Conservation (phyloP, 2,113 vertebrate species). For the Alosa alosa region DNA sequence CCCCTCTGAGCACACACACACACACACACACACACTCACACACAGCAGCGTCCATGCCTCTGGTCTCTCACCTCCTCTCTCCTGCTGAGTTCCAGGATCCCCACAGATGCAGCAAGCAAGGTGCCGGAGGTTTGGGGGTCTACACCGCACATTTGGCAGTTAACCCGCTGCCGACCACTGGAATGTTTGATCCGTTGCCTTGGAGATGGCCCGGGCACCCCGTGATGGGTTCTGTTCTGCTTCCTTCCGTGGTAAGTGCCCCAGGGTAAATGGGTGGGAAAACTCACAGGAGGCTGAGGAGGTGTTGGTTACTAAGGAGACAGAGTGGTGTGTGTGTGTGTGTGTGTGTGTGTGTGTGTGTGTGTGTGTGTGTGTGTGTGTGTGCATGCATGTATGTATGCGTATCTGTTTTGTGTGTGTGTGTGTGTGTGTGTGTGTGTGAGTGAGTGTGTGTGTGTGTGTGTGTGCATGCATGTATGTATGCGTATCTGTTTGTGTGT, state of each 20-base stretch:
- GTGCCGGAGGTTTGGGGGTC: constrained; percentile 47
- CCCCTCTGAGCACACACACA: not conserved
- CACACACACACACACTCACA: not conserved
- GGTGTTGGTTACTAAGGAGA: constrained; percentile 45
- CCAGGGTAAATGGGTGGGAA: constrained; percentile 30
- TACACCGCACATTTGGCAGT: constrained; percentile 60
- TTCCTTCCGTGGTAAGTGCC: constrained; percentile 38
- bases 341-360: not conserved
- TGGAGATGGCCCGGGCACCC: constrained; percentile 48
- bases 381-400: not conserved
- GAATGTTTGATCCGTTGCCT: constrained; percentile 59
- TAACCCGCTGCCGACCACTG: constrained; percentile 51
- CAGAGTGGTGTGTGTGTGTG: not conserved
- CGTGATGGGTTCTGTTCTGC: constrained; percentile 42
- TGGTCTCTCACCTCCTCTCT: constrained; percentile 54
- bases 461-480: not conserved
- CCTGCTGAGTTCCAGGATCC: constrained; percentile 52
- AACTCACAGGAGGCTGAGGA: constrained; percentile 42
- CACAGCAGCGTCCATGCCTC: not conserved
- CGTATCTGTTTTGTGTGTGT: not conserved
- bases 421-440: too few species aligned
- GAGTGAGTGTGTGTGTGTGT: not conserved
- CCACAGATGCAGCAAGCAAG: constrained; percentile 48
- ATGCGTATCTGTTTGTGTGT: not conserved
- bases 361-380: not conserved